Conservation (phyloP, 1,140 invertebrate species). For the Patella vulgata region DNA sequence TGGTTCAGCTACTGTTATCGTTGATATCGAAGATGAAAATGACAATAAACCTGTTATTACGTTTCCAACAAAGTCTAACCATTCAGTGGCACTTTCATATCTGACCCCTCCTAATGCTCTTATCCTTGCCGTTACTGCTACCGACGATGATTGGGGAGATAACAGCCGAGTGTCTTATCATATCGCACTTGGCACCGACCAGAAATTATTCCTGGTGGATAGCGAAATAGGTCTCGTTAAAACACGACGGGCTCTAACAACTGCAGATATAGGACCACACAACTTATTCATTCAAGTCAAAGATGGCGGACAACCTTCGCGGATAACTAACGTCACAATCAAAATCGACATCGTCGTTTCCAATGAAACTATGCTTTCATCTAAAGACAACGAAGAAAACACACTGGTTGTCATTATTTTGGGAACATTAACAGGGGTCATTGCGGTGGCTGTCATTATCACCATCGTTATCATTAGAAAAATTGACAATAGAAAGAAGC, state of each 20-base stretch:
- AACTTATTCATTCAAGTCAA: constrained; percentile 28
- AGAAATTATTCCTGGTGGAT: constrained; percentile 14
- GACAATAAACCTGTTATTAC: constrained; percentile 88
- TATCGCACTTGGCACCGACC: not conserved
- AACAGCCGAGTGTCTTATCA: too few species aligned
- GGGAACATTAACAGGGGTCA: constrained; percentile 31
- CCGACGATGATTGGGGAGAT: not conserved
- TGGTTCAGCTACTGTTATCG: constrained; percentile 66
- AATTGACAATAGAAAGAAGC: constrained; percentile 12
- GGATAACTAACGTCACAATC: constrained; percentile 26
- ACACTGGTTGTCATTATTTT: constrained; percentile 36
- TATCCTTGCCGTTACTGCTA: constrained; percentile 14
- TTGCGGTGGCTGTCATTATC: constrained; percentile 39
- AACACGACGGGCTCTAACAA: constrained; percentile 12
- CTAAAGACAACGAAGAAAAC: constrained; percentile 21
- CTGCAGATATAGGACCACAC: constrained; percentile 25
- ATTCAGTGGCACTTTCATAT: constrained; percentile 42
- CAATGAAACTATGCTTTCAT: constrained; percentile 10
- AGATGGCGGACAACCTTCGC: constrained; percentile 18
- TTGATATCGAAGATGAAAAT: constrained; percentile 85
- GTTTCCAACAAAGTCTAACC: constrained; percentile 79
- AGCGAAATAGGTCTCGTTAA: not conserved
- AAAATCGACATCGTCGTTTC: constrained; percentile 29
- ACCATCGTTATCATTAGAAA: constrained; percentile 35
- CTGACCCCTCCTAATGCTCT: constrained; percentile 16